Percentiles rank a stretch among this genome's conserved stretches.
phyloP scores from a whole-genome alignment of 1,140 invertebrate genomes.

The Drosophila ercepeae region DNA sequence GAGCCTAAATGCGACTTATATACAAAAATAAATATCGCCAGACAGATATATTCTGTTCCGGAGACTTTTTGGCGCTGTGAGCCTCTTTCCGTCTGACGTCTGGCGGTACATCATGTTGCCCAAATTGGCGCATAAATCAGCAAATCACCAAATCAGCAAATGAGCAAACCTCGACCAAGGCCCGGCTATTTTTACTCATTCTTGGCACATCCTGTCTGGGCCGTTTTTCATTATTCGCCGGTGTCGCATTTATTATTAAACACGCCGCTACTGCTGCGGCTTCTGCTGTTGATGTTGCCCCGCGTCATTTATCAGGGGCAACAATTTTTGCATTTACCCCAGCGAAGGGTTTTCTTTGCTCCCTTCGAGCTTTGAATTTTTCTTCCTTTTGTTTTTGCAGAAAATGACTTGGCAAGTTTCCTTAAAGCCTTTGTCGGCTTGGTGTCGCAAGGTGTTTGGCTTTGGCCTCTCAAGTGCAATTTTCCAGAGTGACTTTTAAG shows the following conservation, averaged over 20 bases:
- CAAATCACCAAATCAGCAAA: conserved; percentile 73
- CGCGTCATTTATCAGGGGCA: conserved; percentile 26
- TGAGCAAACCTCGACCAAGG: conserved; percentile 38
- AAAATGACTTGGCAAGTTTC: conserved; percentile 32
- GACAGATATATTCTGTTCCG: conserved; percentile 17
- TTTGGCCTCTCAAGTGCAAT: conserved; percentile 37
- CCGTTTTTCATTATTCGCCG: conserved; percentile 38
- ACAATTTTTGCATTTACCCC: conserved; percentile 1
- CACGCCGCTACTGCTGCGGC: background rate
- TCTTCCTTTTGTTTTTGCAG: background rate
- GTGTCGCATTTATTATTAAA: conserved; percentile 57
- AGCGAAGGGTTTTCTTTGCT: background rate
- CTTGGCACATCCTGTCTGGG: conserved; percentile 36
- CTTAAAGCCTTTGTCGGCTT: conserved; percentile 51
- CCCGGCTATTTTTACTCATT: conserved; percentile 56
- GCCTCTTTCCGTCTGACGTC: conserved; percentile 20
- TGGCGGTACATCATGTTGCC: conserved; percentile 61
- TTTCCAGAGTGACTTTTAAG: conserved; percentile 63
- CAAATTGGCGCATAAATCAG: conserved; percentile 76
- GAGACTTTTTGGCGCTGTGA: conserved; percentile 19
- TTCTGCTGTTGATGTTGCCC: background rate
- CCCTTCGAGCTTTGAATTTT: conserved; percentile 19
- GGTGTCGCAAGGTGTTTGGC: conserved; percentile 48
- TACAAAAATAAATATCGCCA: background rate
- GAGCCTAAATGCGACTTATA: conserved; percentile 39